A percentile compares a stretch with the other conserved stretches of the same genome.
phyloP scores from a whole-genome alignment of 2,888 invertebrate genomes.

The Emmelina monodactyla region DNA sequence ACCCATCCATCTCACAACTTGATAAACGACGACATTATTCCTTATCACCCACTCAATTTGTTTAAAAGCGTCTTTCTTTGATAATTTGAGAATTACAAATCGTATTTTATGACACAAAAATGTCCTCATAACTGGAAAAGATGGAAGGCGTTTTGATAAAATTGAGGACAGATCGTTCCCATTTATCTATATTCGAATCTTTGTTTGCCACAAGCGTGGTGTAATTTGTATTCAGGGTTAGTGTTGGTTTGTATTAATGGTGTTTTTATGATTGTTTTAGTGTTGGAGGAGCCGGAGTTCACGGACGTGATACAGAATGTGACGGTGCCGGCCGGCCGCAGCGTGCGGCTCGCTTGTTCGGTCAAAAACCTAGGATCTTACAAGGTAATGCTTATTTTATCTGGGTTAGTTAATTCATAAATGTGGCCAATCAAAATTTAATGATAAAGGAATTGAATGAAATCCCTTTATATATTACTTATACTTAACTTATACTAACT shows the following conservation, averaged over 20 bases:
- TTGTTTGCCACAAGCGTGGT: constrained; percentile 9
- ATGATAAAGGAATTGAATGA: too few species aligned
- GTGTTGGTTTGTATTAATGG: constrained; percentile 3
- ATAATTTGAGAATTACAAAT: constrained; percentile 67
- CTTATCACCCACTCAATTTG: constrained; percentile 67
- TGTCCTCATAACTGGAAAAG: constrained; percentile 49
- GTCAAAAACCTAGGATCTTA: constrained; percentile 91
- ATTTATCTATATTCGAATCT: constrained; percentile 41
- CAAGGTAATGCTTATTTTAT: too few species aligned
- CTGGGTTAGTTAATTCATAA: too few species aligned
- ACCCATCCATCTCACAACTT: constrained; percentile 61
- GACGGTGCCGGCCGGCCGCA: constrained; percentile 88
- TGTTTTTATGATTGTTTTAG: constrained; percentile 60
- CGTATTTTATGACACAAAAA: constrained; percentile 59
- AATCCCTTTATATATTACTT: too few species aligned
- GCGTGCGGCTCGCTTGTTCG: constrained; percentile 87
- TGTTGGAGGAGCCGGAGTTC: constrained; percentile 87
- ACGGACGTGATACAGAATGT: constrained; percentile 90
- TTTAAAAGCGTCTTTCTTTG: constrained; percentile 66
- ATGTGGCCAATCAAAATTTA: too few species aligned
- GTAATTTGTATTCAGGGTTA: not conserved
- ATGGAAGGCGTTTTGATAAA: constrained; percentile 39
- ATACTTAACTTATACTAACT: too few species aligned
- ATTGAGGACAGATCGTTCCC: constrained; percentile 30
- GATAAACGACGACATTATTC: constrained; percentile 67